Percentiles rank a stretch among this genome's conserved stretches.
Evolutionary conservation across 2,888 invertebrate genomes (phyloP).

Genomic region (Keiferia lycopersicella): DNA sequence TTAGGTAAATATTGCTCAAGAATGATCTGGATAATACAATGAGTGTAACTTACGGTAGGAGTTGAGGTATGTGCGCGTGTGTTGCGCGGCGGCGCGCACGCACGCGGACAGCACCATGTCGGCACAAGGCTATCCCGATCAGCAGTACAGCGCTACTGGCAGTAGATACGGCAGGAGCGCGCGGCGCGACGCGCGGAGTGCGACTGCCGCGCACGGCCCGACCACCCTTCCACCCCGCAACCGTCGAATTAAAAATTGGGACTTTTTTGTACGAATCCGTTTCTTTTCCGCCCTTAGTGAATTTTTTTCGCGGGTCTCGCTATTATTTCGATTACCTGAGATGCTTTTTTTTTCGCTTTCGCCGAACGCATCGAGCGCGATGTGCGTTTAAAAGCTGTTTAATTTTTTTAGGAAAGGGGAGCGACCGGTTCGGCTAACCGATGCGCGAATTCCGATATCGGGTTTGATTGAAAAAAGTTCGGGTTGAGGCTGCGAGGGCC

Average conservation of each 20-base stretch:
- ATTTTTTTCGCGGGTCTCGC: slow-evolving; percentile 77
- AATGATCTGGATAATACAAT: too few relatives aligned
- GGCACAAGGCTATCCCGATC: slow-evolving; percentile 29
- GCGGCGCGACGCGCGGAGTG: slow-evolving; percentile 33
- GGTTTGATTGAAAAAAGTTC: slow-evolving; percentile 60
- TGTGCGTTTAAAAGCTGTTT: slow-evolving; percentile 80
- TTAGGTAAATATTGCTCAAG: too few relatives aligned
- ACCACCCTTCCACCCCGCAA: slow-evolving; percentile 45
- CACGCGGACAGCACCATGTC: slow-evolving; percentile 70
- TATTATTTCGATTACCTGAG: slow-evolving; percentile 81
- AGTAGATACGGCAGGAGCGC: slow-evolving; percentile 28
- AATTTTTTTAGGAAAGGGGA: slow-evolving; percentile 76
- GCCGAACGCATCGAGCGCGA: slow-evolving; percentile 63
- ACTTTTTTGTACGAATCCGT: slow-evolving; percentile 78
- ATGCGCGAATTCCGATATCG: slow-evolving; percentile 78
- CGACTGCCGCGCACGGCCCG: slow-evolving; percentile 34
- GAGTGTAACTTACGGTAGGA: slow-evolving; percentile 63
- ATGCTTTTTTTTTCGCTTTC: slow-evolving; percentile 66
- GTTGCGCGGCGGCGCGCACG: slow-evolving; percentile 60
- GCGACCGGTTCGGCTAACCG: slow-evolving; percentile 70
- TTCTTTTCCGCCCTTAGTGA: slow-evolving; percentile 80
- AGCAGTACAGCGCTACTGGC: not conserved
- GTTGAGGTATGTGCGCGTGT: slow-evolving; percentile 57
- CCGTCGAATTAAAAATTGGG: slow-evolving; percentile 70
- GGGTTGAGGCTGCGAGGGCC: slow-evolving; percentile 43